Percentiles rank a stretch among this genome's conserved stretches.
Evolutionary conservation across 2,888 invertebrate species (phyloP).

Genomic region (Trissolcus japonicus): DNA sequence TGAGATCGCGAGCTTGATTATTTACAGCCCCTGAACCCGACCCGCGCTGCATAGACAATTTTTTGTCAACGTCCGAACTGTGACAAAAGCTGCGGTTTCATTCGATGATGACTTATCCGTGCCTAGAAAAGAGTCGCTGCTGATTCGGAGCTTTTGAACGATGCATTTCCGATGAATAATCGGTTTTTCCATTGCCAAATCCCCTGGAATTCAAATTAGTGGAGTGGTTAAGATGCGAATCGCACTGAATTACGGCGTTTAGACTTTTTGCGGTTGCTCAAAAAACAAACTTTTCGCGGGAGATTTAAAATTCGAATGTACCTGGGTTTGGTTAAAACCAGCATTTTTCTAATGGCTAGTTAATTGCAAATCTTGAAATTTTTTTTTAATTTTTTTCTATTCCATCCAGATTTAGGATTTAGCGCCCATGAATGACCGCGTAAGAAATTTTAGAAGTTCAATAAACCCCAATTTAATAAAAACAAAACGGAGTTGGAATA

Average conservation of each 20-base stretch:
- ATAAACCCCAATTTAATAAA: too few species aligned
- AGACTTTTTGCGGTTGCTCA: too few species aligned
- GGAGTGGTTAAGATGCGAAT: constrained; percentile 3
- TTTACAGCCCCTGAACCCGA: constrained; percentile 43
- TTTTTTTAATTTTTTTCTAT: too few species aligned
- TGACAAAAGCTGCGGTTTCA: constrained; percentile 51
- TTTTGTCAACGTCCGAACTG: constrained; percentile 26
- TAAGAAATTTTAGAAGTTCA: too few species aligned
- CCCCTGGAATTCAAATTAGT: constrained; percentile 1
- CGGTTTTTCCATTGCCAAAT: constrained; percentile 19
- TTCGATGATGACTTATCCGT: constrained; percentile 49
- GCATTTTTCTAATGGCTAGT: too few species aligned
- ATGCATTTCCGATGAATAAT: constrained; percentile 28
- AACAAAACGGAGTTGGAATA: too few species aligned
- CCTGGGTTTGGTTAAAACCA: too few species aligned
- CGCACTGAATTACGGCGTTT: not conserved
- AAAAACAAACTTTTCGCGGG: too few species aligned
- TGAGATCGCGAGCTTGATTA: constrained; percentile 45
- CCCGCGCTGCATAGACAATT: constrained; percentile 44
- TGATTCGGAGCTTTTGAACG: constrained; percentile 34
- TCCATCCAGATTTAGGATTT: too few species aligned
- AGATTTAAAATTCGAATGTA: not conserved
- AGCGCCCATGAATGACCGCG: too few species aligned
- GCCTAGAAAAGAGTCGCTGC: constrained; percentile 26
- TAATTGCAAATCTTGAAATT: too few species aligned